Evolutionary conservation across 2,113 vertebrate genomes (phyloP).

Genomic region (Phrynosoma blainvillii): DNA sequence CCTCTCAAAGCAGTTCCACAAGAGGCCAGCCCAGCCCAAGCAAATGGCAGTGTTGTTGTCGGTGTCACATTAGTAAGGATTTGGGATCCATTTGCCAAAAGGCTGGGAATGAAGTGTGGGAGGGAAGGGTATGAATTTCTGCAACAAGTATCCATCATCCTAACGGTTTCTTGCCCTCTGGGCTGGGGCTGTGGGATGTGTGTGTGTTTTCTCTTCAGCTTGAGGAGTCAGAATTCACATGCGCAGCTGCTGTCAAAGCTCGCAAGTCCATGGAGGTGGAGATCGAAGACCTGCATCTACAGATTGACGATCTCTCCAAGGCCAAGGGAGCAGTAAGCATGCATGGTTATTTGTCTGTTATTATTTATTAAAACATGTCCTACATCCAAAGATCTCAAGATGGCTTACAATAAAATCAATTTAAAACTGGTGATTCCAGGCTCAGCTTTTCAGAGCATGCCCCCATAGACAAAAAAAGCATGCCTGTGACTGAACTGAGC

Average conservation of each 20-base stretch:
- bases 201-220: slow-evolving; percentile 76
- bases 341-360: neutral
- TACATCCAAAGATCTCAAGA: no score
- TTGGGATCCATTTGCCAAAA: neutral
- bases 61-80: no score
- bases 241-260: slow-evolving; percentile 91
- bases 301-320: slow-evolving; percentile 96
- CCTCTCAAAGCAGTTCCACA: neutral
- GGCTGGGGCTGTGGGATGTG: neutral
- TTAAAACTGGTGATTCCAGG: no score
- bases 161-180: accelerated
- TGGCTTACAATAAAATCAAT: no score
- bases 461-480: no score
- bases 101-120: neutral
- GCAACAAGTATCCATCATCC: accelerated
- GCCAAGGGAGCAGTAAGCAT: slow-evolving; percentile 87
- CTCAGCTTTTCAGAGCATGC: no score
- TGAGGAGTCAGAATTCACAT: slow-evolving; percentile 98
- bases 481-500: no score
- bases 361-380: no score
- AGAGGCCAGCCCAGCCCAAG: no score
- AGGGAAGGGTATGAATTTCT: no score
- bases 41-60: no score
- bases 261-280: slow-evolving; percentile 98
- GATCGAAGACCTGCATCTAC: slow-evolving; percentile 95